Evolutionary conservation across 1,140 invertebrate genomes (phyloP).

Genomic region (Delia radicum): DNA sequence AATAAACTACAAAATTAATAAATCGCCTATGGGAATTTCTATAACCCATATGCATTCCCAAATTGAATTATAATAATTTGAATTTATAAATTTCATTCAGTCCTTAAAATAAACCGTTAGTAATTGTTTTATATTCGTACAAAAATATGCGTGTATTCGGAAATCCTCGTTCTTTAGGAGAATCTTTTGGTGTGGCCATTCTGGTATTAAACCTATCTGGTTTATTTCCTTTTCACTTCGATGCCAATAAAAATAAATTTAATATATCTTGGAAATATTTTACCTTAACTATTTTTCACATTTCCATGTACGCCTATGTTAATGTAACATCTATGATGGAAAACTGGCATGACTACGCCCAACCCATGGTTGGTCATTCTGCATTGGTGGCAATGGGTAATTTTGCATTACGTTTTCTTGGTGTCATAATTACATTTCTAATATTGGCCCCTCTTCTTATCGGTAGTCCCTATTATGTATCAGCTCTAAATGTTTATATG

Average conservation of each 20-base stretch:
- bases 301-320: not conserved
- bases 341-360: not conserved
- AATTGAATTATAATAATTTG: too few species aligned
- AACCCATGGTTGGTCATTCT: not conserved
- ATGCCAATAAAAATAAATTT: not conserved
- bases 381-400: not conserved
- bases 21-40: too few species aligned
- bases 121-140: not conserved
- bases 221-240: not conserved
- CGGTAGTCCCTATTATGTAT: slow-evolving; percentile 17
- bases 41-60: too few species aligned
- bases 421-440: not conserved
- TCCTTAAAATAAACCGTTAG: too few species aligned
- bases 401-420: not conserved
- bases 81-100: too few species aligned
- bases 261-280: not conserved
- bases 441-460: slow-evolving; percentile 28
- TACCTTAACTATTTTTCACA: not conserved
- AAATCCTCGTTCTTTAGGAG: not conserved
- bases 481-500: slow-evolving; percentile 26
- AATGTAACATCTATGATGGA: not conserved
- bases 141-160: not conserved
- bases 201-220: not conserved
- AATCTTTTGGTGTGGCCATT: not conserved
- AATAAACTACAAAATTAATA: too few species aligned